Evolutionary conservation across 2,113 vertebrate species (phyloP).

Genomic region (Erythrocercus mccallii): DNA sequence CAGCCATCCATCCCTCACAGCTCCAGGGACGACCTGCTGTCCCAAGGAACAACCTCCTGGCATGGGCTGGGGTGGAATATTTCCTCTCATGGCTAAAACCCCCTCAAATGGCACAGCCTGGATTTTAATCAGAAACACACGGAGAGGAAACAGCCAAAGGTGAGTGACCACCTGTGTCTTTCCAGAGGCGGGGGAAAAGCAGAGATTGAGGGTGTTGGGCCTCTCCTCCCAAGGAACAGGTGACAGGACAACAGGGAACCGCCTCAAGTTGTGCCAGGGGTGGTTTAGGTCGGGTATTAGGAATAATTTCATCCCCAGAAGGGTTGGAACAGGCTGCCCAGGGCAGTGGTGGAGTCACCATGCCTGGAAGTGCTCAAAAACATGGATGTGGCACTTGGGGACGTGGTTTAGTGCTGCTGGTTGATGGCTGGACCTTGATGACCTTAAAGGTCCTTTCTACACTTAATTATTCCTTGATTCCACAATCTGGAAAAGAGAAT

Average conservation of each 20-base stretch:
- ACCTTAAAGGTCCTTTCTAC: neutral
- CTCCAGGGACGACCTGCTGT: neutral
- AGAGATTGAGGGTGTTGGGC: neutral
- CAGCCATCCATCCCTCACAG: neutral
- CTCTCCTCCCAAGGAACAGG: neutral
- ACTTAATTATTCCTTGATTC: neutral
- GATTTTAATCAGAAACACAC: accelerated
- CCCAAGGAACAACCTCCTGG: neutral
- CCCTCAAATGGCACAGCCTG: neutral
- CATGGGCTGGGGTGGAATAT: accelerated
- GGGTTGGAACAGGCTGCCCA: neutral
- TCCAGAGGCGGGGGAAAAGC: neutral
- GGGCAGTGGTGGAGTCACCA: neutral
- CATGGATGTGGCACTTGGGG: neutral
- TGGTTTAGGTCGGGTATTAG: accelerated
- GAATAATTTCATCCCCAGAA: neutral
- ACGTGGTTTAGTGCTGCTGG: neutral
- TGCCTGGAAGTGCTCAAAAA: neutral
- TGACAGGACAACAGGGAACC: accelerated
- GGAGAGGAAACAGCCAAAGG: neutral
- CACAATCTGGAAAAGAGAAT: accelerated
- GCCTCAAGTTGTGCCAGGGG: too few species aligned
- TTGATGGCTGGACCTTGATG: neutral
- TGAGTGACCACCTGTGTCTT: neutral
- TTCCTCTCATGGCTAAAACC: accelerated